These are phyloP conservation scores for Phocoena sinus DNA, from an alignment of 2,113 vertebrate species.

Conservation along the genomic window DNA sequence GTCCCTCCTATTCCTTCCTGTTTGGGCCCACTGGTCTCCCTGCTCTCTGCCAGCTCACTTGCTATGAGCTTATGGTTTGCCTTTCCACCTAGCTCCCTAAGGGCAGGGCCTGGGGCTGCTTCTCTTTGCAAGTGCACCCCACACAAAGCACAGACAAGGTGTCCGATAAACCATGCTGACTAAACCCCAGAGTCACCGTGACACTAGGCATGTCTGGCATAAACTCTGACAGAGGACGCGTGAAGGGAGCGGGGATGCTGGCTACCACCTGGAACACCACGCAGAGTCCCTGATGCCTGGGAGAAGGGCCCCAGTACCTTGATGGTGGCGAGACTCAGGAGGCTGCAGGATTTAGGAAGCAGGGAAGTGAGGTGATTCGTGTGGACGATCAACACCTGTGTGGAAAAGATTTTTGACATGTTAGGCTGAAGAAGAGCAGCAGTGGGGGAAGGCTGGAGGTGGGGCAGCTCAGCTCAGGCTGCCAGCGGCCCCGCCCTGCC, in stretches of 20 bases:
- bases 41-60: background rate
- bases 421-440: background rate
- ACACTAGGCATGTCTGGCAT: fast-evolving
- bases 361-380: conserved; percentile 88
- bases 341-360: conserved; percentile 89
- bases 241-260: background rate
- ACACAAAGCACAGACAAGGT: too few species aligned
- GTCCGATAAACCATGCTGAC: background rate
- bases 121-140: background rate
- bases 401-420: background rate
- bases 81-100: background rate
- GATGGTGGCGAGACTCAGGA: conserved; percentile 84
- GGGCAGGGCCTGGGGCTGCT: background rate
- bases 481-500: fast-evolving
- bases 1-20: background rate
- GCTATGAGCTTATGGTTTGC: background rate
- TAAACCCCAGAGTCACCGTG: background rate
- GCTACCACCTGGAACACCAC: background rate
- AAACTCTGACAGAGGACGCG: background rate
- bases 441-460: background rate
- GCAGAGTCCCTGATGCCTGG: background rate
- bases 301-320: conserved; percentile 82
- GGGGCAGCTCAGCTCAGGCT: fast-evolving
- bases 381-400: conserved; percentile 91
- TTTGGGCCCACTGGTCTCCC: background rate